Evolutionary conservation across 2,888 invertebrate species (phyloP).

Genomic region (Maniola hyperantus): DNA sequence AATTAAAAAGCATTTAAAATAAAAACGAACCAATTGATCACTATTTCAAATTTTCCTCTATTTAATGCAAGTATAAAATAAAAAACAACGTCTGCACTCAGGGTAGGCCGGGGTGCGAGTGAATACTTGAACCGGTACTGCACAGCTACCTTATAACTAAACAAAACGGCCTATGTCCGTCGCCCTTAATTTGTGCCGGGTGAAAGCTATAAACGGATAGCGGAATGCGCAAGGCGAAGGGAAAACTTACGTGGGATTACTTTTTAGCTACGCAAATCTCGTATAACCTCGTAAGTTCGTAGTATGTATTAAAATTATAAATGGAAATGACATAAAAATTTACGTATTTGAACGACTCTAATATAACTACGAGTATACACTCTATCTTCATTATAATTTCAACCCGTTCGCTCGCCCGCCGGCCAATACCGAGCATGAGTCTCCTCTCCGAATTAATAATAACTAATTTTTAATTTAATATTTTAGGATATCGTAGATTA

Average conservation of each 20-base stretch:
- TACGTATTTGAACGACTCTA: neutral
- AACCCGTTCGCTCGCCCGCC: too few species aligned
- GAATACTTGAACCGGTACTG: slow-evolving; percentile 48
- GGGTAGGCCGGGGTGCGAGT: slow-evolving; percentile 61
- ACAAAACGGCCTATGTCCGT: slow-evolving; percentile 49
- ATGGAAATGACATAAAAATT: neutral
- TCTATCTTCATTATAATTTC: neutral
- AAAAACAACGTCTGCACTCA: slow-evolving; percentile 55
- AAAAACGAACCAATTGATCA: slow-evolving; percentile 26
- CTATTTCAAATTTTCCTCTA: slow-evolving; percentile 9
- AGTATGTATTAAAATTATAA: too few species aligned
- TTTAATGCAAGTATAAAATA: slow-evolving; percentile 25
- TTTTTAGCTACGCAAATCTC: slow-evolving; percentile 7
- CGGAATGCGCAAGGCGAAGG: slow-evolving; percentile 22
- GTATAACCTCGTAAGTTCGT: too few species aligned
- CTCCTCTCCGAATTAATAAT: too few species aligned
- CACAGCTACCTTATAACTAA: slow-evolving; percentile 53
- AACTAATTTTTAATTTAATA: too few species aligned
- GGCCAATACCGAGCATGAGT: too few species aligned
- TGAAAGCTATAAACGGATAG: slow-evolving; percentile 50
- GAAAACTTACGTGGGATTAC: slow-evolving; percentile 15
- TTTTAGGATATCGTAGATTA: too few species aligned
- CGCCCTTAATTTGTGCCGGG: slow-evolving; percentile 58
- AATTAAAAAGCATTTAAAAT: slow-evolving; percentile 31
- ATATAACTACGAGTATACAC: neutral